Conservation (phyloP, 2,113 vertebrate species). For the Riparia riparia region DNA sequence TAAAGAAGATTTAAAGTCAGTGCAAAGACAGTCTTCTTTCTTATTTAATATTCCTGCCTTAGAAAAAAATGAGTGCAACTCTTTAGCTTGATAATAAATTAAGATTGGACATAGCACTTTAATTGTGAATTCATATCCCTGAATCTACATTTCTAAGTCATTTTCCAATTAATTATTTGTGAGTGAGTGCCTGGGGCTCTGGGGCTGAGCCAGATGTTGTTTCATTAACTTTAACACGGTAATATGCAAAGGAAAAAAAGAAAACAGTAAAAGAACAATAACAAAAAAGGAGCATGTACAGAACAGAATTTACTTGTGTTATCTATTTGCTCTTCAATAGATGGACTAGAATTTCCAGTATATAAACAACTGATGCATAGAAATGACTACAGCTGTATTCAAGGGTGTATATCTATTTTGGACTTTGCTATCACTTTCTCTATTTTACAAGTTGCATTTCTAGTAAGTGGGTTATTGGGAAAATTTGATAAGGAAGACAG, state of each 20-base stretch:
- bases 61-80: not conserved
- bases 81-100: not conserved
- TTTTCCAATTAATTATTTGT: constrained; percentile 34
- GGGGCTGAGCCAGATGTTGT: not conserved
- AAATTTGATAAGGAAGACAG: not conserved
- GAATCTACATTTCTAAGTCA: not conserved
- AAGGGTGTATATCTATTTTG: not conserved
- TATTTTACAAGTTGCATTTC: not conserved
- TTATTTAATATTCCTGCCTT: not conserved
- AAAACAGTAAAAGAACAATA: not conserved
- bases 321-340: not conserved
- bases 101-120: not conserved
- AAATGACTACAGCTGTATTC: not conserved
- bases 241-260: not conserved
- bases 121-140: not conserved
- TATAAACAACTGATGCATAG: not conserved
- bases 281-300: not conserved
- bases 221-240: not conserved
- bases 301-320: not conserved
- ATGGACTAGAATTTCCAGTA: not conserved
- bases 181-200: not conserved
- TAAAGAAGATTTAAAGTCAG: not conserved
- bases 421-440: not conserved
- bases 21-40: not conserved
- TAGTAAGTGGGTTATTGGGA: not conserved